phyloP scores from a whole-genome alignment of 2,113 vertebrate species.

The Catharus fuscescens region DNA sequence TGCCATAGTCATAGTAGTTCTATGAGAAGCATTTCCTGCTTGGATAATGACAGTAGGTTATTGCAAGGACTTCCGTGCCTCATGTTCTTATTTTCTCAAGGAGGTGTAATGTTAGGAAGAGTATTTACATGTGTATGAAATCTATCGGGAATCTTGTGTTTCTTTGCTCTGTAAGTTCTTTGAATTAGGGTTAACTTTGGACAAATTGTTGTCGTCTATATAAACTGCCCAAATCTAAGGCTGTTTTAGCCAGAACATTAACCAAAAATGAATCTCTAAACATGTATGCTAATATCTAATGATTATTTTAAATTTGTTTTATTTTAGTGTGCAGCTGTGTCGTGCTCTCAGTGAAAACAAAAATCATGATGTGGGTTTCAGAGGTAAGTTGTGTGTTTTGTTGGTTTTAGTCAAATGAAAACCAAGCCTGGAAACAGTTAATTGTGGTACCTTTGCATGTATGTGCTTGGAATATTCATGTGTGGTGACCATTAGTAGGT shows the following conservation, averaged over 20 bases:
- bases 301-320: neutral
- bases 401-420: neutral
- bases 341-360: constrained; percentile 87
- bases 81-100: neutral
- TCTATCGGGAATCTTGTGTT: neutral
- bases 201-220: neutral
- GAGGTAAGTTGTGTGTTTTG: constrained; percentile 78
- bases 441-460: neutral
- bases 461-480: neutral
- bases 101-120: neutral
- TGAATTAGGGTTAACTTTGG: neutral
- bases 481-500: neutral
- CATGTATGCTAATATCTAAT: neutral
- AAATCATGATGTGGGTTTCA: constrained; percentile 83
- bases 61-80: neutral
- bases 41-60: neutral
- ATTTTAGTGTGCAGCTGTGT: constrained; percentile 90
- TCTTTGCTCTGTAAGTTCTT: neutral
- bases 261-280: neutral
- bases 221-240: neutral
- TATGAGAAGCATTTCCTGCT: neutral
- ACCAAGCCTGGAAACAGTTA: neutral
- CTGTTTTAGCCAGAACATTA: neutral
- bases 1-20: neutral
- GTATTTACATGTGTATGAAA: neutral